These are phyloP conservation scores for Cirrhinus mrigala DNA, from an alignment of 2,797 vertebrate species.

Conservation along the genomic window DNA sequence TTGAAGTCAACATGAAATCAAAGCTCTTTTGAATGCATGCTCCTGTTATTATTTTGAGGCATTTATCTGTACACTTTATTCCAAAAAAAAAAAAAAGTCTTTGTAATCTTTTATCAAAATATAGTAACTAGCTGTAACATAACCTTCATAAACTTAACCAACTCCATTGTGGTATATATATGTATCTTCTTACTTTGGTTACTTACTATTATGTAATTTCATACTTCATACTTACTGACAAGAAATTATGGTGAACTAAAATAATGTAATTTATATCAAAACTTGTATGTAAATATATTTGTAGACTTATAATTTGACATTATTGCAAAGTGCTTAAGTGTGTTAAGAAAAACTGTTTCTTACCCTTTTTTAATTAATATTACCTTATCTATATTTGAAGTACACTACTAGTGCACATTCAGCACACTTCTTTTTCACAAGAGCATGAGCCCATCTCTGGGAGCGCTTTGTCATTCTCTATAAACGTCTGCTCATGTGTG, in stretches of 20 bases:
- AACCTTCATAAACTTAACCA: no score
- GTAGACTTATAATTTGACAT: neutral
- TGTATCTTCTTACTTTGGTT: no score
- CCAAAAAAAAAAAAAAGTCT: neutral
- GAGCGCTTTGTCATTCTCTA: neutral
- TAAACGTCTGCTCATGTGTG: constrained; percentile 14
- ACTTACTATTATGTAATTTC: no score
- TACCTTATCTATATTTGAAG: neutral
- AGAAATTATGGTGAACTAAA: no score
- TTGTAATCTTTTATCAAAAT: no score
- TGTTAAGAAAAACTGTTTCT: neutral
- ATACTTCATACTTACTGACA: no score
- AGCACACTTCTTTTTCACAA: neutral
- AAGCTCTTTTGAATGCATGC: neutral
- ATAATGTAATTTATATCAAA: neutral
- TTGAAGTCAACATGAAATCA: constrained; percentile 1
- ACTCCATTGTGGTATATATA: no score
- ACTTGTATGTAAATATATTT: neutral
- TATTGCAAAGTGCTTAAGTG: neutral
- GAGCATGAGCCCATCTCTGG: neutral
- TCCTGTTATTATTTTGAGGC: neutral
- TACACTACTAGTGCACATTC: neutral
- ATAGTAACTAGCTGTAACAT: no score
- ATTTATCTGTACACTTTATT: neutral
- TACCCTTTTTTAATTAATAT: no score